phyloP scores from a whole-genome alignment of 2,888 invertebrate species.

The Drosophila hamatofila region DNA sequence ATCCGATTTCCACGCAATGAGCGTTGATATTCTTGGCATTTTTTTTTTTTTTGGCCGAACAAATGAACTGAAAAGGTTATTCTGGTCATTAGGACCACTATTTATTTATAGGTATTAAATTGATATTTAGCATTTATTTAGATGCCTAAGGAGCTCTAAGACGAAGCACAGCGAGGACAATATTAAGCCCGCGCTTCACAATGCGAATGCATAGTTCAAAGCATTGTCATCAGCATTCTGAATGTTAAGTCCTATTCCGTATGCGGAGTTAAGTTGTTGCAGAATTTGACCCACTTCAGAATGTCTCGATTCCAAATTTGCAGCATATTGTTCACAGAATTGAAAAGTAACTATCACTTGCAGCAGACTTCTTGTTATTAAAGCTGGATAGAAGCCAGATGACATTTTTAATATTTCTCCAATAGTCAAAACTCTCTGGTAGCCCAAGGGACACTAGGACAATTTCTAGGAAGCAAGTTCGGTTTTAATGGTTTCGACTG shows the following conservation, averaged over 20 bases:
- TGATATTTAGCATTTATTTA: conserved; percentile 27
- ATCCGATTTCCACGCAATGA: too few relatives aligned
- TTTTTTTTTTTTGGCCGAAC: too few relatives aligned
- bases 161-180: conserved; percentile 23
- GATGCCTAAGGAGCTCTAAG: conserved; percentile 13
- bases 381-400: not conserved
- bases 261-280: conserved; percentile 33
- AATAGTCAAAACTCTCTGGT: conserved; percentile 3
- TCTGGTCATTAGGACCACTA: too few relatives aligned
- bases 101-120: conserved; percentile 12
- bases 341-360: not conserved
- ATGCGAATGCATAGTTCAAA: conserved; percentile 35
- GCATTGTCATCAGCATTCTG: too few relatives aligned
- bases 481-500: conserved; percentile 33
- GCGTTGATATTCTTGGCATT: too few relatives aligned
- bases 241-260: conserved; percentile 40
- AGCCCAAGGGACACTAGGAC: conserved; percentile 41
- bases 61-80: too few relatives aligned
- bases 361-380: conserved; percentile 11
- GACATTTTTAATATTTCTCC: not conserved
- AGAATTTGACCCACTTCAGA: conserved; percentile 15
- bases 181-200: conserved; percentile 41
- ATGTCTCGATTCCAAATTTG: too few relatives aligned
- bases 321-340: not conserved
- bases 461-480: not conserved